Evolutionary conservation across 2,888 invertebrate species (phyloP), one percentile per base, ranked within the genome.

Genomic region (Hyposoter didymator): DNA sequence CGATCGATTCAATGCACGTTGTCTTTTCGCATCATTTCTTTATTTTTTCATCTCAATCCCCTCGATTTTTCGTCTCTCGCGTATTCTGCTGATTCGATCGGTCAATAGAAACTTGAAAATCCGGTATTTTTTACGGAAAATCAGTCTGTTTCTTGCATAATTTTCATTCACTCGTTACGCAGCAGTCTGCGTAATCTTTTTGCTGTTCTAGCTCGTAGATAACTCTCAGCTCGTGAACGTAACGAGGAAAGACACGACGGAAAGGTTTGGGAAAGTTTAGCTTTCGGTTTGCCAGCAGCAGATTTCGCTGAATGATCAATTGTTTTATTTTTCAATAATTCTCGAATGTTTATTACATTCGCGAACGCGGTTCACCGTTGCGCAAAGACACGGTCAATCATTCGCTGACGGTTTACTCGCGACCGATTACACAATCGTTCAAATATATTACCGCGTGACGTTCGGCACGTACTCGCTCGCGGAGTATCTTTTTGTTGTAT

Each of bases 401-500:
- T 70, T 83, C 55, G 55, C 72, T 73, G 55, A 73, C 78, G 72
- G 52, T 73, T 43, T 74, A 59, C 52, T 43, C 73, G 47, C 66
- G 52, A 72, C 67, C 70, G 73, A 81, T 84, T 84, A 72, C 78
- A 78, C 82, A 82, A 84, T 84, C 78, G 74, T 64, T 78, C 35
- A 59, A 84, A 84, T 82, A 49, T 78, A 69, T 82, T 45, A 78
- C 73, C 84, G 81, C 84, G 81, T 84, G 84, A 84, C 82, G 78
- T 73, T 78, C 72, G 52, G 78, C 84, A 82, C 84, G 84, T 84
- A 84, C 52, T 72, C 67, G 32, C 67, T 28, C 75, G 45, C 39
- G 8, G 43, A 64, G 45, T 81, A 74, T 81, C 70, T 39, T 80
- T 73, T 80, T 73, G 52, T 73, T 73, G 12, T 22, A n/a, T 62